A percentile compares a stretch with the other conserved stretches of the same genome.
These are phyloP conservation scores for Leptura quadrifasciata DNA, from an alignment of 2,888 invertebrate species.

Conservation along the genomic window DNA sequence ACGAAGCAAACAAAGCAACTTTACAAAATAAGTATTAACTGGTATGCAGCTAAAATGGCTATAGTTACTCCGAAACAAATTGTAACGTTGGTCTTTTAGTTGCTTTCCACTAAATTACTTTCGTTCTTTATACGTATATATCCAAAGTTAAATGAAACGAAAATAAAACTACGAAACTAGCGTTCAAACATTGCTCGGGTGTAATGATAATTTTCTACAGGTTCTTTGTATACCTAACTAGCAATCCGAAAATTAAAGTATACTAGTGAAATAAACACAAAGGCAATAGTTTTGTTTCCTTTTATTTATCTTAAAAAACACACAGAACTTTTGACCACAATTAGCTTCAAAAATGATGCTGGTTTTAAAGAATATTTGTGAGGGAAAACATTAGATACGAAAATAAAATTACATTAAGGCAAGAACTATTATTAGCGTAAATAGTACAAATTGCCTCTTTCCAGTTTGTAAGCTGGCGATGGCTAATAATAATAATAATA, in stretches of 20 bases:
- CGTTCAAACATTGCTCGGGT: not conserved
- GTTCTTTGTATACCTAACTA: slow-evolving; percentile 8
- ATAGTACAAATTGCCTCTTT: no score
- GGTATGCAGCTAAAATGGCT: not conserved
- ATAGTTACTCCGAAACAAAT: not conserved
- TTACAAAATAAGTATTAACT: not conserved
- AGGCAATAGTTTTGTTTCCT: not conserved
- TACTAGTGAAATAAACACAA: not conserved
- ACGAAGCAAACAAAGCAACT: not conserved
- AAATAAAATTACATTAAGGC: no score
- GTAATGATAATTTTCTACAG: slow-evolving; percentile 12
- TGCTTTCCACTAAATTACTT: slow-evolving; percentile 21
- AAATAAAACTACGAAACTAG: slow-evolving; percentile 17
- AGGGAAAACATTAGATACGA: no score
- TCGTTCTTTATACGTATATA: slow-evolving; percentile 9
- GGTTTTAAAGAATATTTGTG: no score
- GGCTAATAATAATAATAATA: no score
- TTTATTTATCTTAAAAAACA: not conserved
- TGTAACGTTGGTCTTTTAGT: slow-evolving; percentile 10
- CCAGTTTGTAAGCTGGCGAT: no score
- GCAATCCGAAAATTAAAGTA: slow-evolving; percentile 16
- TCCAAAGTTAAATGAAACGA: slow-evolving; percentile 29
- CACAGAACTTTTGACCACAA: not conserved
- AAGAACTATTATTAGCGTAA: no score
- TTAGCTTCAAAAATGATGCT: no score